Evolutionary conservation across 2,113 vertebrate species (phyloP).

Genomic region (Brachyhypopomus gauderio): DNA sequence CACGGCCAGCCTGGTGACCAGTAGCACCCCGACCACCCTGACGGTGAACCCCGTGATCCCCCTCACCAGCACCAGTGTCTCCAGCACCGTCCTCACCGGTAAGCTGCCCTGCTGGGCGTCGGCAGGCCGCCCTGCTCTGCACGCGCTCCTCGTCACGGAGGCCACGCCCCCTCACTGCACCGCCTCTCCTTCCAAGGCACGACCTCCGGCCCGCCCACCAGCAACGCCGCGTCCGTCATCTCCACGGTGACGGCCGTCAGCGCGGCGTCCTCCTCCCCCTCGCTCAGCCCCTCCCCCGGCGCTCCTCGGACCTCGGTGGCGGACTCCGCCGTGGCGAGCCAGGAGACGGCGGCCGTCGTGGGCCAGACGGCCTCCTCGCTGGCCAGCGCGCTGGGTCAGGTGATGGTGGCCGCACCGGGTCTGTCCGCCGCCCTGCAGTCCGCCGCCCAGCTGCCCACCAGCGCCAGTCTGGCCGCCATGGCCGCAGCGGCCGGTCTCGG

Average conservation of each 20-base stretch:
- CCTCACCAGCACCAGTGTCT: conserved; percentile 88
- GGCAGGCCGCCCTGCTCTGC: too few relatives aligned
- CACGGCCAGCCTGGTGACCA: conserved; percentile 97
- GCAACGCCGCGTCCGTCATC: conserved; percentile 92
- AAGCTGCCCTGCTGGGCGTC: neutral
- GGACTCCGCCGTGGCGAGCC: conserved; percentile 77
- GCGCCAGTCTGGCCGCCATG: conserved; percentile 94
- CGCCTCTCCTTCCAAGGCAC: conserved; percentile 75
- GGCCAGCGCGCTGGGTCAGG: conserved; percentile 84
- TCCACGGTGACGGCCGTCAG: conserved; percentile 85
- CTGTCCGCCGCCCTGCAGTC: conserved; percentile 88
- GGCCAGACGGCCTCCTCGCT: conserved; percentile 85
- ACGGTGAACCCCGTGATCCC: conserved; percentile 95
- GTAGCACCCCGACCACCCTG: conserved; percentile 92
- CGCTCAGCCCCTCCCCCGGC: conserved; percentile 86
- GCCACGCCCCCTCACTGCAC: neutral
- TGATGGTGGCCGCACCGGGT: conserved; percentile 91
- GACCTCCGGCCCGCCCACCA: conserved; percentile 79
- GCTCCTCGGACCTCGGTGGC: conserved; percentile 69
- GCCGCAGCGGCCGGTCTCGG: conserved; percentile 93
- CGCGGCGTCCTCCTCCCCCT: conserved; percentile 83
- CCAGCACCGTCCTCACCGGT: conserved; percentile 89
- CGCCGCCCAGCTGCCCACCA: conserved; percentile 85
- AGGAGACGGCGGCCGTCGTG: conserved; percentile 71
- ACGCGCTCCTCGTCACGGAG: too few relatives aligned